Base-by-base conservation (phyloP, 1,140 invertebrate species). In the Polypedilum vanderplanki region DNA sequence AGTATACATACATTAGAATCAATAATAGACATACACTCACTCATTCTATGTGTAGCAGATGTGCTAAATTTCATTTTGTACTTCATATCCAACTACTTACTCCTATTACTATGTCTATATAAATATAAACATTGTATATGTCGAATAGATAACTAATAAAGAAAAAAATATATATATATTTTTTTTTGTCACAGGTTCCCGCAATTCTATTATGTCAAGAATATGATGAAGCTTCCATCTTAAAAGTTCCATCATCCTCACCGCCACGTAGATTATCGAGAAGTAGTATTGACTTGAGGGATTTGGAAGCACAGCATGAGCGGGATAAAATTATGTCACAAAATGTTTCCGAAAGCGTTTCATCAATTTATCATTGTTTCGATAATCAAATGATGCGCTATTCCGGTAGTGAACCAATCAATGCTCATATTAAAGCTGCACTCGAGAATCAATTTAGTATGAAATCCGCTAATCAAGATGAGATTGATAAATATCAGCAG, bases 271-370 rank as follows among this genome's bases (percentile, higher is more conserved):
- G 81, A 15, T 80, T 83, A 0, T 82, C 81, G 74, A 79, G 81
- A 40, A 83, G 81, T 77, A 83, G 81, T 77, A 83, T 83, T 75
- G 81, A 83, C 75, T 78, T 83, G 74, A 79, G 81, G 24, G 81
- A 83, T 77, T 75, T 83, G 73, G 81, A 83, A 74, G 81, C 81
- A 76, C 81, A 83, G 75, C 81, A 70, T 22, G 65, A 70, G 17
- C 65, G 65, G 9, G 65, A 70, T 9, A 70, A 70, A 70, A 70
- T 70, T 18, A 70, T 70, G 65, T 70, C 65, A 18, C 65, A 70
- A 70, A 70, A 70, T 20, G 65, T 70, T 18, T 70, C 65, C 20
- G 65, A 70, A 70, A 70, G 65, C 65, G 65, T 70, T 70, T 70
- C 65, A 22, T 70, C 65, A 10, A 18, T 70, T 18, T 70, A 70